These are phyloP conservation scores for Verasper variegatus DNA, from an alignment of 2,113 vertebrate genomes.

Conservation along the genomic window DNA sequence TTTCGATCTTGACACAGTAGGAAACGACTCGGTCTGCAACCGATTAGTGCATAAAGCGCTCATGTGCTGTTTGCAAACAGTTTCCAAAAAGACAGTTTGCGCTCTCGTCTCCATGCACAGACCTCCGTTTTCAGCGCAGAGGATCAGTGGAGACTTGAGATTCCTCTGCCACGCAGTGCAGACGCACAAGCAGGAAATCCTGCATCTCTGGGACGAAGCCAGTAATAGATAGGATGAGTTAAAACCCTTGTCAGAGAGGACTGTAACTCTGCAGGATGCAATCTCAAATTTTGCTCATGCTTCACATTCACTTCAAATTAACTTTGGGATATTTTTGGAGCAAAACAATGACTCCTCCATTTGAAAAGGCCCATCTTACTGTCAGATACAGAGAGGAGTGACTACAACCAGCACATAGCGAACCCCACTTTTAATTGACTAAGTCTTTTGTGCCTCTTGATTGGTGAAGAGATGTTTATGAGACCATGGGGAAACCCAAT, in stretches of 20 bases:
- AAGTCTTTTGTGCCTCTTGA: background rate
- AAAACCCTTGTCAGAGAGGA: background rate
- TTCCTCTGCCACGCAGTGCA: slow-evolving; percentile 3
- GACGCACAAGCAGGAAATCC: background rate
- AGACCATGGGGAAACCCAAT: slow-evolving; percentile 21
- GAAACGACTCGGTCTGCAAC: background rate
- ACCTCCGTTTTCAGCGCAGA: background rate
- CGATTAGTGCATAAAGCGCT: background rate
- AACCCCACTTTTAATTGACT: background rate
- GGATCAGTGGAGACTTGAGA: background rate
- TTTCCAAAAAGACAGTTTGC: background rate
- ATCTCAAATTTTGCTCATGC: background rate
- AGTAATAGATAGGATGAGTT: background rate
- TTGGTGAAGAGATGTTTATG: slow-evolving; percentile 10
- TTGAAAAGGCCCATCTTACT: background rate
- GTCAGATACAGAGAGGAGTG: background rate
- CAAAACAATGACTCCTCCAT: too few species aligned
- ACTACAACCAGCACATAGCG: background rate
- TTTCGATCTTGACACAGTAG: background rate
- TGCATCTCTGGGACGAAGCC: background rate
- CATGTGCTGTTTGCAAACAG: background rate
- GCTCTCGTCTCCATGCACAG: background rate
- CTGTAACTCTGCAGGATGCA: background rate
- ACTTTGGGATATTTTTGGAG: background rate
- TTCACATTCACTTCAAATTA: background rate